These are phyloP conservation scores for Heterotilapia buettikoferi DNA, from an alignment of 2,113 vertebrate genomes.

Conservation along the genomic window DNA sequence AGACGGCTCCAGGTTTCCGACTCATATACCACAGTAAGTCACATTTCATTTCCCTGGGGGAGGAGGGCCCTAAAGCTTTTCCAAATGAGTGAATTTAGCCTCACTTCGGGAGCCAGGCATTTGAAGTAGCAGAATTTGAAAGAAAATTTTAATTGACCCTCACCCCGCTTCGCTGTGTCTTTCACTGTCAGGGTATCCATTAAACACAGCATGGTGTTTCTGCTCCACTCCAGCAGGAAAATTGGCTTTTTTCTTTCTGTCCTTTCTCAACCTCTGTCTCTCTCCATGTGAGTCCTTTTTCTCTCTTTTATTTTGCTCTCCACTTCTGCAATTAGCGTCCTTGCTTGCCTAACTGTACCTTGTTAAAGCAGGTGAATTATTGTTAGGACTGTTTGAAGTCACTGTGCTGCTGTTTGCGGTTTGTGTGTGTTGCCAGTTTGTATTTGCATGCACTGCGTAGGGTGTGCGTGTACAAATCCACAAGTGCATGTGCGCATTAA, in stretches of 20 bases:
- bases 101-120: slow-evolving; percentile 20
- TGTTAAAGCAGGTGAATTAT: slow-evolving; percentile 52
- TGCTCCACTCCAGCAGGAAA: slow-evolving; percentile 15
- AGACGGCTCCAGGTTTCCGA: slow-evolving; percentile 86
- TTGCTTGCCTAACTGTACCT: slow-evolving; percentile 9
- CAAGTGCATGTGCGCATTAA: not conserved
- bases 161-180: slow-evolving; percentile 27
- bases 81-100: slow-evolving; percentile 39
- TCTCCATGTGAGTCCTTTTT: not conserved
- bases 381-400: slow-evolving; percentile 27
- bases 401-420: not conserved
- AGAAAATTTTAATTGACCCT: slow-evolving; percentile 56
- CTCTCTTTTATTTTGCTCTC: not conserved
- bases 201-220: slow-evolving; percentile 46
- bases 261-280: not conserved
- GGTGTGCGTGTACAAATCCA: not conserved
- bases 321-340: slow-evolving; percentile 18
- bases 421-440: not conserved
- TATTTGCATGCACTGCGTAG: not conserved
- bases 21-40: slow-evolving; percentile 93
- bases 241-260: not conserved
- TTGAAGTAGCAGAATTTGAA: slow-evolving; percentile 45
- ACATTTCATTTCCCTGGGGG: slow-evolving; percentile 17
- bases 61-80: slow-evolving; percentile 18
- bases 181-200: slow-evolving; percentile 42